phyloP scores from a whole-genome alignment of 2,888 invertebrate genomes.

The Agriopis aurantiaria region DNA sequence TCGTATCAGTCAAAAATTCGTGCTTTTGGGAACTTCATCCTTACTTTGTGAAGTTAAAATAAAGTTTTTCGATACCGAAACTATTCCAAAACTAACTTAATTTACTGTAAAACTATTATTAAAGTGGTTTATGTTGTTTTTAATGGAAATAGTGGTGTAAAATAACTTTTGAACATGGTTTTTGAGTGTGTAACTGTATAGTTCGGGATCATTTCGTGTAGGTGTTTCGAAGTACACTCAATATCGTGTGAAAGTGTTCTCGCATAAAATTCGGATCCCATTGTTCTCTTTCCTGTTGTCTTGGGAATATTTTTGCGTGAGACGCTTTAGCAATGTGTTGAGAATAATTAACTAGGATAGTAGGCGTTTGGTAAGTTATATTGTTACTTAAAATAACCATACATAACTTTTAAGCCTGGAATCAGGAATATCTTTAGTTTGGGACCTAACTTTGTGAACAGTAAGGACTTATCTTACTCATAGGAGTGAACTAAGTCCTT shows the following conservation, averaged over 20 bases:
- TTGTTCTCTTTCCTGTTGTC: slow-evolving; percentile 82
- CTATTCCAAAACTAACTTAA: slow-evolving; percentile 25
- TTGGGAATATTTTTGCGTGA: slow-evolving; percentile 77
- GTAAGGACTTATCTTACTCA: not conserved
- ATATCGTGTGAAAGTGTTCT: slow-evolving; percentile 84
- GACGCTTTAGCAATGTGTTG: slow-evolving; percentile 63
- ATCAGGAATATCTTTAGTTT: not conserved
- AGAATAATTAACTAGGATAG: slow-evolving; percentile 27
- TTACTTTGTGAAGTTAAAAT: slow-evolving; percentile 58
- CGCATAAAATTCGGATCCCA: slow-evolving; percentile 84
- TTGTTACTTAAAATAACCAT: not conserved
- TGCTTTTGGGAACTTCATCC: slow-evolving; percentile 50
- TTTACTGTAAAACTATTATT: slow-evolving; percentile 35
- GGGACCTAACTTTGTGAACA: not conserved
- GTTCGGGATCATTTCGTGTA: slow-evolving; percentile 69
- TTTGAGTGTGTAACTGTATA: slow-evolving; percentile 73
- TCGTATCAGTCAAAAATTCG: slow-evolving; percentile 67
- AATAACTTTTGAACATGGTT: slow-evolving; percentile 39
- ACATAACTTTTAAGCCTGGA: not conserved
- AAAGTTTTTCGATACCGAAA: slow-evolving; percentile 35
- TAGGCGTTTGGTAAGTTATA: slow-evolving; percentile 55
- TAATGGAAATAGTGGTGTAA: slow-evolving; percentile 50
- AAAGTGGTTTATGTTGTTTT: slow-evolving; percentile 33
- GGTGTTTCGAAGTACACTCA: slow-evolving; percentile 76
- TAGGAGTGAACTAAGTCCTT: not conserved